Percentiles rank a stretch among this genome's conserved stretches.
phyloP scores from a whole-genome alignment of 2,888 invertebrate species.

The Sarcophaga carnaria region DNA sequence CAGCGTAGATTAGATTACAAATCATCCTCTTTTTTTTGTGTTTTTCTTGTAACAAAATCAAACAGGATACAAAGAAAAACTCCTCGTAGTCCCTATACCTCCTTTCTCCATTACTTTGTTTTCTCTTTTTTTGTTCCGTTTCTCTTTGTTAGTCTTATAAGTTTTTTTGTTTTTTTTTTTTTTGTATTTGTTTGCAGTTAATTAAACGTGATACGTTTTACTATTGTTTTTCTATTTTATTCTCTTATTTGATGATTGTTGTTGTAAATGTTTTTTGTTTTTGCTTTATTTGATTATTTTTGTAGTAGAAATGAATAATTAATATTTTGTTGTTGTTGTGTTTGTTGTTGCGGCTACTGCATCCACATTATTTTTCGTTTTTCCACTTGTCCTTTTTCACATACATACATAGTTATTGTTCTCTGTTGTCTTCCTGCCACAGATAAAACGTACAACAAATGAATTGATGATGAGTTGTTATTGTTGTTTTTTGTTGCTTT shows the following conservation, averaged over 20 bases:
- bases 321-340: conserved; percentile 52
- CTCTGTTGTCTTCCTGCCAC: neutral
- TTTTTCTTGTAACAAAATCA: conserved; percentile 17
- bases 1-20: conserved; percentile 65
- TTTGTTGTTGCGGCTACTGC: conserved; percentile 14
- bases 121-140: no score
- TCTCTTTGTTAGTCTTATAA: no score
- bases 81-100: neutral
- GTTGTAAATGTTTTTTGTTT: neutral
- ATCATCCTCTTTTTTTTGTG: conserved; percentile 44
- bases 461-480: conserved; percentile 37
- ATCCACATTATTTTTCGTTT: neutral
- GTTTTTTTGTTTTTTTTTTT: conserved; percentile 49
- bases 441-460: conserved; percentile 14
- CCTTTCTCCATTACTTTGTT: neutral
- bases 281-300: conserved; percentile 49
- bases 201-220: conserved; percentile 62
- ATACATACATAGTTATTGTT: neutral
- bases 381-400: neutral
- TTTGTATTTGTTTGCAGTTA: conserved; percentile 66
- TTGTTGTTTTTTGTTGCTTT: no score
- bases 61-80: neutral
- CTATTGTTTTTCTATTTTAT: neutral
- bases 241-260: conserved; percentile 1
- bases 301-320: conserved; percentile 67